These are phyloP conservation scores for Eclectus roratus DNA, from an alignment of 2,113 vertebrate species.

Conservation along the genomic window DNA sequence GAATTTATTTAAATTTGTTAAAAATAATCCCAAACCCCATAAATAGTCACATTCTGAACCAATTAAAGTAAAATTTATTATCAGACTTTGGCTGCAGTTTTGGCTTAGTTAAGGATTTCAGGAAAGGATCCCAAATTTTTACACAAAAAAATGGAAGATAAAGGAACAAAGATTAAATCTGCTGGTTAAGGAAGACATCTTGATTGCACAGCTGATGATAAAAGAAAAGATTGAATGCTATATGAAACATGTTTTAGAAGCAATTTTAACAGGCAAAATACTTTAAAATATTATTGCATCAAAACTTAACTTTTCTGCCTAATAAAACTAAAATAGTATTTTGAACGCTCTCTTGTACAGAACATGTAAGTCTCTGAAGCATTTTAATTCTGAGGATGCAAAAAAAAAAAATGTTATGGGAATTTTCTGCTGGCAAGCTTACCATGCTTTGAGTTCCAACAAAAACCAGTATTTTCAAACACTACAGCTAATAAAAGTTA, in stretches of 20 bases:
- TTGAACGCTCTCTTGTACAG: constrained; percentile 35
- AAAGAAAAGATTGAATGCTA: neutral
- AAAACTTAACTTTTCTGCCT: constrained; percentile 14
- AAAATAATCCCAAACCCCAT: neutral
- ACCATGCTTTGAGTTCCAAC: constrained; percentile 15
- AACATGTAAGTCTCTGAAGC: constrained; percentile 25
- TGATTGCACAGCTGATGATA: constrained; percentile 31
- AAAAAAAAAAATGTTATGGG: constrained; percentile 42
- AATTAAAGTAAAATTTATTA: neutral
- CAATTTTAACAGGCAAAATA: constrained; percentile 30
- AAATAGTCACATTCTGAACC: neutral
- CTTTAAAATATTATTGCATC: constrained; percentile 69
- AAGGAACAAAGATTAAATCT: constrained; percentile 33
- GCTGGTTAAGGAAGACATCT: constrained; percentile 62
- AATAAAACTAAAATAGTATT: constrained; percentile 39
- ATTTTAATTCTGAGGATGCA: constrained; percentile 28
- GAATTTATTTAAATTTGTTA: neutral
- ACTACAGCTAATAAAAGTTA: constrained; percentile 57
- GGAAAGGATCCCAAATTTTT: neutral
- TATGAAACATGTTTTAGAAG: constrained; percentile 14
- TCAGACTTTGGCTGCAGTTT: neutral
- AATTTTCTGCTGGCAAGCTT: constrained; percentile 34
- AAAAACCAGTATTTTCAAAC: constrained; percentile 19
- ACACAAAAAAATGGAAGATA: neutral
- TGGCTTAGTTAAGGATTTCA: neutral